Conservation (phyloP, 2,888 invertebrate genomes). For the Parasteatoda lunata region DNA sequence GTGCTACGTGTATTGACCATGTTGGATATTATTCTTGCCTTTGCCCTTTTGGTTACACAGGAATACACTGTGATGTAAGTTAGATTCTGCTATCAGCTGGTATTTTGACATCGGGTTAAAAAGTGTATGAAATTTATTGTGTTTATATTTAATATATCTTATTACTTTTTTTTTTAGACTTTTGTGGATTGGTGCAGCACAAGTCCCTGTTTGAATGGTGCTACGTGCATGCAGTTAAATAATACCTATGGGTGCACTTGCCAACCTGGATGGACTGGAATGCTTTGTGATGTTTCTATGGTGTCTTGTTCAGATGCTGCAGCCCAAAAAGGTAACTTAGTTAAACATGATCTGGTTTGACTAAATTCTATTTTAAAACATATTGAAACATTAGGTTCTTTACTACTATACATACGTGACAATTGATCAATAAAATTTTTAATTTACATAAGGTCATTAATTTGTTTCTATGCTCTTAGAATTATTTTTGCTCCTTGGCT, state of each 20-base stretch:
- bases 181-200: constrained; percentile 91
- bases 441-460: neutral
- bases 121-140: neutral
- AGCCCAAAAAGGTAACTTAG: constrained; percentile 72
- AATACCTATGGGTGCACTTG: constrained; percentile 91
- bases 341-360: neutral
- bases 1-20: constrained; percentile 89
- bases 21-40: constrained; percentile 85
- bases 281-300: constrained; percentile 95
- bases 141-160: neutral
- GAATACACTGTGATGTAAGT: constrained; percentile 82
- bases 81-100: neutral
- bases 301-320: constrained; percentile 77
- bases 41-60: constrained; percentile 91
- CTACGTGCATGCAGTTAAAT: constrained; percentile 87
- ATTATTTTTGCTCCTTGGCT: neutral
- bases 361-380: neutral
- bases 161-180: constrained; percentile 70
- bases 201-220: constrained; percentile 89
- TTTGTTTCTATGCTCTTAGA: neutral
- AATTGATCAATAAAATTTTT: too few species aligned
- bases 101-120: neutral
- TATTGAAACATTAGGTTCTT: neutral
- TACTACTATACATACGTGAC: too few species aligned
- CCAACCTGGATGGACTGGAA: constrained; percentile 93